phyloP scores from a whole-genome alignment of 2,113 vertebrate species.

The Chionomys nivalis region DNA sequence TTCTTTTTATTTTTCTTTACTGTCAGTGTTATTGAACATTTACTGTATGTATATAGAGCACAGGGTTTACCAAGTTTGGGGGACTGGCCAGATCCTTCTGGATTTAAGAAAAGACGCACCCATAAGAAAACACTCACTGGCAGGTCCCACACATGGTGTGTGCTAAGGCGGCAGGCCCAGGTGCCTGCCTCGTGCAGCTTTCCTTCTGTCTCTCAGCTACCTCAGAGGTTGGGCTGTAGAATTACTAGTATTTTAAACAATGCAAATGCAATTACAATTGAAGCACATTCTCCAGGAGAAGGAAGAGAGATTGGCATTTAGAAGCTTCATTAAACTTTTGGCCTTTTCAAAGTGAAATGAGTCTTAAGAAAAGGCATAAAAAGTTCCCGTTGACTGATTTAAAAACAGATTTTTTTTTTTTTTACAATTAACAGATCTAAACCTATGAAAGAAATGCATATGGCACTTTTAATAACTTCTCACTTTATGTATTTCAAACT shows the following conservation, averaged over 20 bases:
- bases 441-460: background rate
- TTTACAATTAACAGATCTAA: constrained; percentile 36
- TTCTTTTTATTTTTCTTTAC: background rate
- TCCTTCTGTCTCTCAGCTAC: background rate
- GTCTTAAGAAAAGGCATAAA: constrained; percentile 56
- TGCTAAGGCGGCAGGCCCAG: background rate
- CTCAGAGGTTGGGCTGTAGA: constrained; percentile 30
- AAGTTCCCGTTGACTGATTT: constrained; percentile 52
- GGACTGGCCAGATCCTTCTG: background rate
- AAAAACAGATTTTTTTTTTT: constrained; percentile 33
- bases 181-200: background rate
- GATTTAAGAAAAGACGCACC: background rate
- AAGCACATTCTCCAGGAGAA: constrained; percentile 40
- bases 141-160: rapidly evolving
- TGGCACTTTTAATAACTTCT: constrained; percentile 12
- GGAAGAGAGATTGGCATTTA: constrained; percentile 64
- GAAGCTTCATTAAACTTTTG: constrained; percentile 74
- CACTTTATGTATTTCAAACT: constrained; percentile 15
- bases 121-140: background rate
- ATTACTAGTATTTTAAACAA: constrained; percentile 61
- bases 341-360: constrained; percentile 69
- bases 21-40: background rate
- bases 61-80: background rate
- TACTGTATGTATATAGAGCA: background rate
- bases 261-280: constrained; percentile 62